phyloP scores from a whole-genome alignment of 2,113 vertebrate species.

The Gobiocypris rarus region DNA sequence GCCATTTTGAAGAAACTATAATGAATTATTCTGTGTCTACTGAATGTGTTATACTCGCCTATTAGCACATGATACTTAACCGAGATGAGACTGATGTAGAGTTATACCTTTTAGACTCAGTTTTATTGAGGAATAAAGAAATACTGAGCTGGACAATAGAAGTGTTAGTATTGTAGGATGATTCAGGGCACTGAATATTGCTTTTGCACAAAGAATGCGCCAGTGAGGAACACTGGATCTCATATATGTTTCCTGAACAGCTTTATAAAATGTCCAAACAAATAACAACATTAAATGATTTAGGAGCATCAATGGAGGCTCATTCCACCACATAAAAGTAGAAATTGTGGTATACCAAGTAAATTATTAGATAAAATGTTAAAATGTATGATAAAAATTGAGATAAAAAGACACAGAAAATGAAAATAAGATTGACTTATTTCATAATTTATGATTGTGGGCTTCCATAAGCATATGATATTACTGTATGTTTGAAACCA shows the following conservation, averaged over 20 bases:
- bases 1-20: constrained; percentile 14
- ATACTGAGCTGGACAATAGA: not conserved
- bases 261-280: constrained; percentile 11
- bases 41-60: not conserved
- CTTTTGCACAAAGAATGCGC: constrained; percentile 1
- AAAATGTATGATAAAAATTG: not conserved
- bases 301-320: not conserved
- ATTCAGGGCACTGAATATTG: constrained; percentile 24
- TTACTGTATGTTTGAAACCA: not conserved
- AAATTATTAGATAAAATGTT: not conserved
- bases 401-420: not conserved
- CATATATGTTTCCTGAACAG: not conserved
- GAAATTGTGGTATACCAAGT: not conserved
- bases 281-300: not conserved
- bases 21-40: constrained; percentile 1
- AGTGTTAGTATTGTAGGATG: not conserved
- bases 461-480: not conserved
- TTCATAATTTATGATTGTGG: not conserved
- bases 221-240: not conserved
- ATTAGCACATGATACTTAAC: constrained; percentile 12
- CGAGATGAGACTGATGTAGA: not conserved
- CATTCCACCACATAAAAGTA: not conserved
- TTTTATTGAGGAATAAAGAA: constrained; percentile 24
- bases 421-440: not conserved
- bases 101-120: not conserved